Evolutionary conservation across 2,113 vertebrate species (phyloP), one percentile per base, ranked within the genome.

Genomic region (Chlorodrepanis virens): DNA sequence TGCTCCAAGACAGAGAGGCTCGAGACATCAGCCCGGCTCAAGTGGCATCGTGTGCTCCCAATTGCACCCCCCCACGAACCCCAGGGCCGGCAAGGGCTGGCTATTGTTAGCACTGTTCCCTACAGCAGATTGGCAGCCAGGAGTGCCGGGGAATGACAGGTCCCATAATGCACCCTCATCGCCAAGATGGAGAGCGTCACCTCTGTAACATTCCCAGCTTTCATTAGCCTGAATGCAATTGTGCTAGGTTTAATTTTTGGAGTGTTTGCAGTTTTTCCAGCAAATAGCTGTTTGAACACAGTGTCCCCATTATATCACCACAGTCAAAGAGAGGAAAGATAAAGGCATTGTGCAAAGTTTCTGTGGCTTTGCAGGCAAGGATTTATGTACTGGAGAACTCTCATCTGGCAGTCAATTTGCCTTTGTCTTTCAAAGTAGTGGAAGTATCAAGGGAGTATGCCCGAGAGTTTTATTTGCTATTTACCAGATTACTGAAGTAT

Each of bases 241-340:
- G 96, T 97, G 83, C 93, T 91, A 97, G 94, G 96, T 97, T 96
- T 97, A 96, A 96, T 94, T 97, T 97, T 96, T 96, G 91, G 95
- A 97, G 96, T 96, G 97, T 97, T 97, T 98, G 79, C 94, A 85
- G 87, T 96, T 97, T 96, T 96, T 95, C 87, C 93, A 93, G 91
- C 77, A 95, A 97, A 97, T 97, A 96, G 94, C 95, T 97, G 81
- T 95, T 96, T 94, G 96, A 96, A 97, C 92, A 89, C 89, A 96
- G 92, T 91, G 89, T 96, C 90, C 91, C 96, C 86, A 93, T 97
- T 97, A 97, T 96, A 93, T 93, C 92, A 92, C 97, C 93, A 78
- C 82, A 96, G 95, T 95, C 96, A 97, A 96, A 97, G 96, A 89
- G 84, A 89, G 82, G 86, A 85, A 91, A 94, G 86, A 97, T 96